phyloP scores from a whole-genome alignment of 1,140 invertebrate genomes.

The Chymomyza costata region DNA sequence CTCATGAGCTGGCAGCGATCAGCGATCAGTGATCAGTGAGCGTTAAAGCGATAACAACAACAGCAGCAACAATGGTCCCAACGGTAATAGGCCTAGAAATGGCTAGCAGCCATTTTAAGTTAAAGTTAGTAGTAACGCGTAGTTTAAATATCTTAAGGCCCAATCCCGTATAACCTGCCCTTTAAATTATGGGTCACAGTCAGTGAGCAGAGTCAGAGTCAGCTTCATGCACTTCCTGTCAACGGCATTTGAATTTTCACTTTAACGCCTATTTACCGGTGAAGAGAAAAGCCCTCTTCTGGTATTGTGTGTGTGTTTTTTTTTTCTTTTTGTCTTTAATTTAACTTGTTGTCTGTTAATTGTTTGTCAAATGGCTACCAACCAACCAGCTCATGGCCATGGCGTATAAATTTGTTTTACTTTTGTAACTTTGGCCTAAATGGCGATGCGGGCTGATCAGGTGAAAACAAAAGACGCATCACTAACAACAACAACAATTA shows the following conservation, averaged over 20 bases:
- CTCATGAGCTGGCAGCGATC: slow-evolving; percentile 16
- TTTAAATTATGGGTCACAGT: slow-evolving; percentile 65
- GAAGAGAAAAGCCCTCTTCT: too few relatives aligned
- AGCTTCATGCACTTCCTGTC: slow-evolving; percentile 61
- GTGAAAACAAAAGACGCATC: slow-evolving; percentile 46
- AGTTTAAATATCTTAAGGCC: slow-evolving; percentile 55
- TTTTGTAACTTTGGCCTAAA: slow-evolving; percentile 56
- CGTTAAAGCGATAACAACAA: slow-evolving; percentile 62
- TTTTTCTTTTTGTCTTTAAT: slow-evolving; percentile 5
- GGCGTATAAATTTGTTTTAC: slow-evolving; percentile 66
- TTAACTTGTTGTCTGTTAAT: slow-evolving; percentile 45
- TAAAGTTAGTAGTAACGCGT: slow-evolving; percentile 26
- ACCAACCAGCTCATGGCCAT: too few relatives aligned
- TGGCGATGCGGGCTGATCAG: slow-evolving; percentile 65
- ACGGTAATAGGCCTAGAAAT: slow-evolving; percentile 4
- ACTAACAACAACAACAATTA: slow-evolving; percentile 28
- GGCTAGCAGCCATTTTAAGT: slow-evolving; percentile 35
- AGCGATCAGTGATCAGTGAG: background rate
- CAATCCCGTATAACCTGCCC: slow-evolving; percentile 61
- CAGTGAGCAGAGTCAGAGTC: slow-evolving; percentile 44
- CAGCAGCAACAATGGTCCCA: slow-evolving; percentile 14
- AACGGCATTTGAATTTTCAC: slow-evolving; percentile 56
- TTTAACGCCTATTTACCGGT: slow-evolving; percentile 60
- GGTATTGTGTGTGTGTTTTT: background rate
- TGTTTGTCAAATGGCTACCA: slow-evolving; percentile 44